Conservation (phyloP, 1,140 invertebrate species). For the Bombus turneri region DNA sequence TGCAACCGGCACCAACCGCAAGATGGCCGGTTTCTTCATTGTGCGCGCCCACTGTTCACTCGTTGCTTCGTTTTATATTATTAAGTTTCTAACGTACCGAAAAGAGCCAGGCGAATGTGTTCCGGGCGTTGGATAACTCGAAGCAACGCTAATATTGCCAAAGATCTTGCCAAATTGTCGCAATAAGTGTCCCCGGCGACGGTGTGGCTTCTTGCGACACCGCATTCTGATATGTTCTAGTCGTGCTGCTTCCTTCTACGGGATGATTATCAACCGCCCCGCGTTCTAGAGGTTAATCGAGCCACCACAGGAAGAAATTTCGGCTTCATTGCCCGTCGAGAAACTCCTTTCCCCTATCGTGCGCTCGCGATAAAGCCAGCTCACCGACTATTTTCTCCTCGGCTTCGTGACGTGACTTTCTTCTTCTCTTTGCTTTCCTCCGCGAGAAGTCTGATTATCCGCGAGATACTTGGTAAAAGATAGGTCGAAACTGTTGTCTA, state of each 20-base stretch:
- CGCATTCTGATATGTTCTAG: conserved; percentile 50
- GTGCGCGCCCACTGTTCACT: background rate
- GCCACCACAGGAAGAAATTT: conserved; percentile 45
- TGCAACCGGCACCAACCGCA: background rate
- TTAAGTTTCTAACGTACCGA: conserved; percentile 67
- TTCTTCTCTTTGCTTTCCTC: background rate
- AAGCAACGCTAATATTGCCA: conserved; percentile 61
- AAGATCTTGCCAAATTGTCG: conserved; percentile 72
- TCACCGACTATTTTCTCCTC: background rate
- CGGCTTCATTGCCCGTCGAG: conserved; percentile 17
- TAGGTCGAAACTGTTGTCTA: background rate
- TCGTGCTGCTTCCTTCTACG: background rate
- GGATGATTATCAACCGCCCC: conserved; percentile 16
- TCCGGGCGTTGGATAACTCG: conserved; percentile 47
- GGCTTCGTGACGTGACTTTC: background rate
- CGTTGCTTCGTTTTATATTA: conserved; percentile 60
- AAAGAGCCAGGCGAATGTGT: conserved; percentile 48
- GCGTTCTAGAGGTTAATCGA: conserved; percentile 31
- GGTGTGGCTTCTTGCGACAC: conserved; percentile 51
- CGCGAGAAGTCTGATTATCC: background rate
- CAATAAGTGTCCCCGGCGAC: conserved; percentile 65
- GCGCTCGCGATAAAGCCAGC: conserved; percentile 12
- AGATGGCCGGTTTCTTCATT: background rate
- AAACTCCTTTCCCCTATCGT: conserved; percentile 36
- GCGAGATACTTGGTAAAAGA: too few species aligned